Evolutionary conservation across 2,113 vertebrate genomes (phyloP), one percentile per base, ranked within the genome.

Genomic region (Mustelus asterias): DNA sequence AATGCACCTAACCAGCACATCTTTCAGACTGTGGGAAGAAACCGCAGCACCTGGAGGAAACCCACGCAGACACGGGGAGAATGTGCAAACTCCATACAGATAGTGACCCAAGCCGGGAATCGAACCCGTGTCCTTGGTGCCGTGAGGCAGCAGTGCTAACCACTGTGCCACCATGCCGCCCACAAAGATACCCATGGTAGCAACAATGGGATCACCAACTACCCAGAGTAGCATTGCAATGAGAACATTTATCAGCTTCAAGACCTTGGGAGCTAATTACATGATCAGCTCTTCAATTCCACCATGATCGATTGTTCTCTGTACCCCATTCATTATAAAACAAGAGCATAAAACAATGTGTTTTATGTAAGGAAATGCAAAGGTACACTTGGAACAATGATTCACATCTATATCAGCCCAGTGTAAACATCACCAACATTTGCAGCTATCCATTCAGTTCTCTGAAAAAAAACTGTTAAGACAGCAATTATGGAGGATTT

Each of bases 401-500:
- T 92, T 63, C 54, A 37, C 29, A 94, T 41, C 20, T n/a, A 41
- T 41, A 37, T 69, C n/a, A 22, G 29, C 33, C 90, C 33, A 37
- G 22, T 93, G 14, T 65, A 41, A 93, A 60, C 63, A 37, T 93
- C 3, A 37, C 67, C 58, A 18, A 7, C 14, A 20, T n/a, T n/a
- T 20, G 63, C 60, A 67, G 29, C 63, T 37, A 65, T 93, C 33
- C 33, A 65, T 67, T 67, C 90, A n/a, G 14, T 93, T 63, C 6
- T 37, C 60, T 26, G 1, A 65, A 13, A 13, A 48, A 54, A 65
- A 92, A 33, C 60, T 65, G 33, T 33, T 93, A 8, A 60, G 16
- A n/a, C 18, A 41, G 90, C 90, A 94, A n/a, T 94, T 94, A 94
- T 8, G 14, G 54, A 90, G 60, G 88, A 90, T 60, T 90, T 69